Evolutionary conservation across 2,113 vertebrate genomes (phyloP).

Genomic region (Serilophus lunatus): DNA sequence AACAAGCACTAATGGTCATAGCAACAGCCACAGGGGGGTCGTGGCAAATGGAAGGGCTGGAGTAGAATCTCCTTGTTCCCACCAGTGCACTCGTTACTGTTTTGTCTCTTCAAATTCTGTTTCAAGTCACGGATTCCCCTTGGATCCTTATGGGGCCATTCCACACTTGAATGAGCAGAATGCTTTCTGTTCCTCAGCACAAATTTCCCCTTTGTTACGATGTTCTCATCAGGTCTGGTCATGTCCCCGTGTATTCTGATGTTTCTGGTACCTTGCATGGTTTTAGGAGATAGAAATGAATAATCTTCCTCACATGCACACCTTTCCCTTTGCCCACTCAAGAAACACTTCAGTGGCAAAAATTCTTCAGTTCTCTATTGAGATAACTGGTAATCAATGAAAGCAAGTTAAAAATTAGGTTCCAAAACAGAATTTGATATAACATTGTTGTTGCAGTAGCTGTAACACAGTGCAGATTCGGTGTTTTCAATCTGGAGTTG

Average conservation of each 20-base stretch:
- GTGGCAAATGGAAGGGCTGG: not conserved
- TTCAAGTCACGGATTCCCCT: not conserved
- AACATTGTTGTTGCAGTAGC: not conserved
- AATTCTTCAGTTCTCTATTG: not conserved
- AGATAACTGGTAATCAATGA: not conserved
- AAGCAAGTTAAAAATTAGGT: not conserved
- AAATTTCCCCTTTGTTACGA: not conserved
- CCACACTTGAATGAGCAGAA: not conserved
- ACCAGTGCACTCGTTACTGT: not conserved
- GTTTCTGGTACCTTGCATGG: not conserved
- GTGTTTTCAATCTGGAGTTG: not conserved
- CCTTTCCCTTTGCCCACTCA: not conserved
- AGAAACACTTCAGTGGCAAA: not conserved
- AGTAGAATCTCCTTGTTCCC: not conserved
- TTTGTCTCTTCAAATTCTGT: not conserved
- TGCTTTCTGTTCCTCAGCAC: not conserved
- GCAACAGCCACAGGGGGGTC: not conserved
- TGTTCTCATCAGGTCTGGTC: not conserved
- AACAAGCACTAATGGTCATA: not conserved
- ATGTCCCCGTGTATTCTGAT: not conserved
- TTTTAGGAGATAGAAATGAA: not conserved
- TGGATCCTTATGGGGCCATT: not conserved
- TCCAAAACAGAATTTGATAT: not conserved
- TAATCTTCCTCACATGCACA: not conserved
- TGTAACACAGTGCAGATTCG: not conserved